Conservation (phyloP, 2,113 vertebrate genomes). For the Diadophis punctatus region DNA sequence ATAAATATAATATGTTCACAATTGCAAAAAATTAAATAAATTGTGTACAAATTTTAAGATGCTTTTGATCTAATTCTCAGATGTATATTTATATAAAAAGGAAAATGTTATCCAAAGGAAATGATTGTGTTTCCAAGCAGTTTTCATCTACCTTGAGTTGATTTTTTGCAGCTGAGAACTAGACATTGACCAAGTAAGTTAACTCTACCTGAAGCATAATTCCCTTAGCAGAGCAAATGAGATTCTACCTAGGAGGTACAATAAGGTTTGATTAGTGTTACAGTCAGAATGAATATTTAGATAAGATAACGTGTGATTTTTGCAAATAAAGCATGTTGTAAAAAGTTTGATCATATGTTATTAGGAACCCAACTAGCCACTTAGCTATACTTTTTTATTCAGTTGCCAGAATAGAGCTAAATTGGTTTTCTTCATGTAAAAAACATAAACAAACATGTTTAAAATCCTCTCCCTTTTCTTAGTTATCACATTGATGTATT, state of each 20-base stretch:
- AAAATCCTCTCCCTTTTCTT: background rate
- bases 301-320: background rate
- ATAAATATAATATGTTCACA: background rate
- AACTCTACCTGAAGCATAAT: background rate
- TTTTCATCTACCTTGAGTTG: background rate
- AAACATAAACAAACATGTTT: background rate
- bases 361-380: background rate
- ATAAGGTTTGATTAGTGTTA: background rate
- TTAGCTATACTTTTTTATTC: accelerated
- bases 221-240: background rate
- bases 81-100: background rate
- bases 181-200: background rate
- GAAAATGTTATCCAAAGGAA: background rate
- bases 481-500: background rate
- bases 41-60: background rate
- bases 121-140: background rate
- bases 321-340: background rate
- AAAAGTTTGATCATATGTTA: background rate
- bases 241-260: background rate
- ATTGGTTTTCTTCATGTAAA: accelerated
- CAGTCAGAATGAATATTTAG: background rate
- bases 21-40: background rate
- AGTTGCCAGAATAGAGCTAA: background rate
- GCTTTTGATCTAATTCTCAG: background rate
- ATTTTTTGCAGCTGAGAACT: background rate